A percentile compares a stretch with the other conserved stretches of the same genome.
phyloP scores from a whole-genome alignment of 2,113 vertebrate species.

The Diphyllodes magnificus region DNA sequence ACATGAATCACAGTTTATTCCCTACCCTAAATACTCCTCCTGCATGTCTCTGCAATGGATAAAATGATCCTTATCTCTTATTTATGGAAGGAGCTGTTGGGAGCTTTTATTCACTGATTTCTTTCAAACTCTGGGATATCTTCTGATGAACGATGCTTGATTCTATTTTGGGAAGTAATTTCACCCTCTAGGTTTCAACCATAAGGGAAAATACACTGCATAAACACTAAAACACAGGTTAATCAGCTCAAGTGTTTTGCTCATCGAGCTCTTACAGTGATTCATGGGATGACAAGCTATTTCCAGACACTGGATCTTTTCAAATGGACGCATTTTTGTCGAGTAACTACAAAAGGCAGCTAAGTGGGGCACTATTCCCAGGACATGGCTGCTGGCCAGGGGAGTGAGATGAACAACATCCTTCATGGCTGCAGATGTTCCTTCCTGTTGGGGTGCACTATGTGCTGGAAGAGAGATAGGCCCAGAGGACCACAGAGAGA shows the following conservation, averaged over 20 bases:
- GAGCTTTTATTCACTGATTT: constrained; percentile 16
- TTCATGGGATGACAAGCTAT: not conserved
- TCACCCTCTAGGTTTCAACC: constrained; percentile 28
- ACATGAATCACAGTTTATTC: not conserved
- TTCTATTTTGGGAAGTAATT: constrained; percentile 33
- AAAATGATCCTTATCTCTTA: constrained; percentile 27
- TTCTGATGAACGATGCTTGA: not conserved
- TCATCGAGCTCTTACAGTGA: not conserved
- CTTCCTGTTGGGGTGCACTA: not conserved
- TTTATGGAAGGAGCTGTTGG: constrained; percentile 4
- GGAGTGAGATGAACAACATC: not conserved
- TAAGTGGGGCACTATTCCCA: constrained; percentile 28
- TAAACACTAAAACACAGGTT: constrained; percentile 21
- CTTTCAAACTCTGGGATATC: not conserved
- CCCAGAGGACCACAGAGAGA: no score
- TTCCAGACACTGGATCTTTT: constrained; percentile 8
- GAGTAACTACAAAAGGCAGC: constrained; percentile 13
- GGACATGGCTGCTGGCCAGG: constrained; percentile 14
- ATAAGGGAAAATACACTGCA: not conserved
- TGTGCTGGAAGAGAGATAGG: no score
- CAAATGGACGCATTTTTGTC: constrained; percentile 1
- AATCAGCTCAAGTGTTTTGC: not conserved
- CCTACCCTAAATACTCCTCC: not conserved
- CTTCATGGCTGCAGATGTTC: not conserved
- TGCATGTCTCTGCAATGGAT: not conserved